Percentiles rank a stretch among this genome's conserved stretches.
Conservation (phyloP, 2,113 vertebrate genomes). For the Australoheros scitulus region DNA sequence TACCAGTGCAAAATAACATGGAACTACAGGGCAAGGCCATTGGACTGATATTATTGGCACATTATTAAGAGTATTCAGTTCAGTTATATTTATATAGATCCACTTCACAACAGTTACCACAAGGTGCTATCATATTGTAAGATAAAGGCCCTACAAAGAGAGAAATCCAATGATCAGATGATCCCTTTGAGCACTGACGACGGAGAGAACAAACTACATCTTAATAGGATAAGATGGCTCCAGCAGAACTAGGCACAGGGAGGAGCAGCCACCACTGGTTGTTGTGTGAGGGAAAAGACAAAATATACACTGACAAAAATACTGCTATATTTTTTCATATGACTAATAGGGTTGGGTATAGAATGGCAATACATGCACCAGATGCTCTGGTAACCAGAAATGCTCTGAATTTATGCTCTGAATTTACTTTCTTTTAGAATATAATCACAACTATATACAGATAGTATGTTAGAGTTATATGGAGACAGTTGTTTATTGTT, state of each 20-base stretch:
- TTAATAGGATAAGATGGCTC: not conserved
- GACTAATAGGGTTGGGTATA: too few species aligned
- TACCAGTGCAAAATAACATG: rapidly evolving
- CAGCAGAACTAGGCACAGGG: not conserved
- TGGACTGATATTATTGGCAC: not conserved
- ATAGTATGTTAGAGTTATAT: too few species aligned
- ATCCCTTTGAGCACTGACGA: too few species aligned
- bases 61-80: not conserved
- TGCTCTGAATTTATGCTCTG: too few species aligned
- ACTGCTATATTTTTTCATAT: too few species aligned
- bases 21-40: not conserved
- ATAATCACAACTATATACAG: too few species aligned
- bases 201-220: not conserved
- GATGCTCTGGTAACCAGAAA: not conserved
- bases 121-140: not conserved
- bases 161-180: not conserved
- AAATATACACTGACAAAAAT: not conserved
- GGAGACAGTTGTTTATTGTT: too few species aligned
- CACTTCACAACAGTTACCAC: not conserved
- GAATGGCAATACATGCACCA: not conserved
- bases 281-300: not conserved
- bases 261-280: not conserved
- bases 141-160: not conserved
- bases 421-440: too few species aligned
- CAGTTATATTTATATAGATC: not conserved